Base-by-base conservation (phyloP, 1,140 invertebrate species). In the Nephila pilipes region DNA sequence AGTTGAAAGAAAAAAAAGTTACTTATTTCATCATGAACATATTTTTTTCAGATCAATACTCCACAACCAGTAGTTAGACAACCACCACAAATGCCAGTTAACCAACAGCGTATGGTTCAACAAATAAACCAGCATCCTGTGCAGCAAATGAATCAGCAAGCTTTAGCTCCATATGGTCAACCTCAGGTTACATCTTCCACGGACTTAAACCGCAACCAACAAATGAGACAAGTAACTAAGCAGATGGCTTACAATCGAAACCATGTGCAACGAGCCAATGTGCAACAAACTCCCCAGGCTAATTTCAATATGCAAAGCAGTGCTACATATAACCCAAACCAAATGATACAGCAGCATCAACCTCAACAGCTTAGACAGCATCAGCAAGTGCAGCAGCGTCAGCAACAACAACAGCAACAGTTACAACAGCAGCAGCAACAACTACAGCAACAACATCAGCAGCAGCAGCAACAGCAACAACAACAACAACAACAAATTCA, bases 301-400 rank as follows among this genome's bases (percentile, higher is more conserved):
- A 38, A 20, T 63, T 63, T 38, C 22, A 25, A 25, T 46, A 57
- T 65, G 20, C 69, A 75, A 75, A 29, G 69, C 4, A 75, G 20
- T 32, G 18, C 3, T 75, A 6, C 69, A 32, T 32, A 32, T 14
- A 18, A 3, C 32, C 81, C 46, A 16, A 83, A 75, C 20, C 81
- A 83, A 83, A 29, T 83, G 54, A 25, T 83, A 22, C 65, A 57
- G n/a, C 81, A 83, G 22, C 22, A 25, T 63, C 20, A 85, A 65
- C 10, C 29, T 25, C 60, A 57, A 75, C 46, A 92, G 58, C 36
- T 80, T 65, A 36, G n/a, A 25, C 58, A 92, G 58, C 93, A 95
- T 85, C 94, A 94, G 29, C 95, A 95, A 89, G 95, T 95, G 83
- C 95, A 95, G 58, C 95, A 95, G 10, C 94, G 95, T 54, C 80